Evolutionary conservation across 2,797 vertebrate species (phyloP).

Genomic region (Lacerta agilis): DNA sequence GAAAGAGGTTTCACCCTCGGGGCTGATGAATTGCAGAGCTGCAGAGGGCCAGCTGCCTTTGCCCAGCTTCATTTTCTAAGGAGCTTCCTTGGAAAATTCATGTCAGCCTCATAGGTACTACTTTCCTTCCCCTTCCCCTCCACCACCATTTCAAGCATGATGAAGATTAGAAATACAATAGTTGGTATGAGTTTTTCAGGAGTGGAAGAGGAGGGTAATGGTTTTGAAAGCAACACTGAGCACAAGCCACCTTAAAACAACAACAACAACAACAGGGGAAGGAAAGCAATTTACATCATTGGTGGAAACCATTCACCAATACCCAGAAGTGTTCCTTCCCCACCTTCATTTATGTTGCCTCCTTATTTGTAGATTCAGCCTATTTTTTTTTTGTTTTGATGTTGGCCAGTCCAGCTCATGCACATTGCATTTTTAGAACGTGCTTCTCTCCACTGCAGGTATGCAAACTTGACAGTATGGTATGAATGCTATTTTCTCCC

Average conservation of each 20-base stretch:
- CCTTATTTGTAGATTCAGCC: slow-evolving; percentile 7
- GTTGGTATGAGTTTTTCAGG: slow-evolving; percentile 2
- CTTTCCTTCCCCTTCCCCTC: not conserved
- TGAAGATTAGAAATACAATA: slow-evolving; percentile 16
- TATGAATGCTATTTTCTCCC: slow-evolving; percentile 23
- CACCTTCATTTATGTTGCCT: not conserved
- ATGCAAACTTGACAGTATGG: slow-evolving; percentile 47
- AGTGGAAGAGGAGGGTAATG: slow-evolving; percentile 15
- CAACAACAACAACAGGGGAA: not conserved
- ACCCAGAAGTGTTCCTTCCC: not conserved
- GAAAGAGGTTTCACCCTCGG: slow-evolving; percentile 31
- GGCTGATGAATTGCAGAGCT: slow-evolving; percentile 39
- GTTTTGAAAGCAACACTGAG: slow-evolving; percentile 32
- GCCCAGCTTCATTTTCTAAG: slow-evolving; percentile 30
- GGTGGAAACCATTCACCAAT: not conserved
- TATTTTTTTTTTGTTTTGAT: slow-evolving; percentile 40
- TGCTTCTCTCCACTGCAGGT: slow-evolving; percentile 35
- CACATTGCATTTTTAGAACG: slow-evolving; percentile 31
- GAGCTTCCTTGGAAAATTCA: slow-evolving; percentile 19
- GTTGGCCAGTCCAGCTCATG: slow-evolving; percentile 19
- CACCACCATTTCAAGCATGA: not conserved
- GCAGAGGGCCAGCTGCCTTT: not conserved
- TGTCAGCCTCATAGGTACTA: not conserved
- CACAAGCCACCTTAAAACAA: not conserved
- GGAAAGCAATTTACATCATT: not conserved